Conservation (phyloP, 2,797 vertebrate species). For the Anguilla marmorata region DNA sequence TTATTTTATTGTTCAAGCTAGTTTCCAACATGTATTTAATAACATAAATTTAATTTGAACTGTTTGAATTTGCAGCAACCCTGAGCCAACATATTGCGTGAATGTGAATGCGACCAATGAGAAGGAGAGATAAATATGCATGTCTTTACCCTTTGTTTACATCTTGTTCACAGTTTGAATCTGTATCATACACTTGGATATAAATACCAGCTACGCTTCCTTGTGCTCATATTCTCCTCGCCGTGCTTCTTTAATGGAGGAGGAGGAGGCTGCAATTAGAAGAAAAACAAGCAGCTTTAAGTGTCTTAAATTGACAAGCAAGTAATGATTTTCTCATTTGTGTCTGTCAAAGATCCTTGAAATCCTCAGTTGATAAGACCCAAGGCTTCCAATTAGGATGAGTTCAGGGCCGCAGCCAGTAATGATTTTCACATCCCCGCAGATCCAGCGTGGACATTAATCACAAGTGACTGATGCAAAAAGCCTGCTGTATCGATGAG, state of each 20-base stretch:
- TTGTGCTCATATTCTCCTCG: slow-evolving; percentile 62
- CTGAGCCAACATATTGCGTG: background rate
- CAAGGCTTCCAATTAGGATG: slow-evolving; percentile 99
- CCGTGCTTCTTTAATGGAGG: slow-evolving; percentile 66
- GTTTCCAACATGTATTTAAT: background rate
- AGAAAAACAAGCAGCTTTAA: slow-evolving; percentile 96
- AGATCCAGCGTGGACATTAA: slow-evolving; percentile 92
- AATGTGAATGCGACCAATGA: background rate
- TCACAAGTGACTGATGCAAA: slow-evolving; percentile 99
- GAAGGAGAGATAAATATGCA: slow-evolving; percentile 54
- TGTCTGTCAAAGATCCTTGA: slow-evolving; percentile 98
- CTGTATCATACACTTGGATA: slow-evolving; percentile 74
- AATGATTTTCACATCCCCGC: slow-evolving; percentile 94
- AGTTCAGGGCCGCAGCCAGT: slow-evolving; percentile 86
- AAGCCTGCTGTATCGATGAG: slow-evolving; percentile 91
- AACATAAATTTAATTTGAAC: too few relatives aligned
- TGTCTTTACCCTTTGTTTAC: slow-evolving; percentile 64
- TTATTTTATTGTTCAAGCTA: background rate
- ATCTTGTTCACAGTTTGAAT: slow-evolving; percentile 60
- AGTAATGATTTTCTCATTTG: slow-evolving; percentile 99
- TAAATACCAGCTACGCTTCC: slow-evolving; percentile 46
- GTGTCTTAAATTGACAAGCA: slow-evolving; percentile 99
- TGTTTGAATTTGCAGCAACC: background rate
- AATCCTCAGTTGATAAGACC: slow-evolving; percentile 99
- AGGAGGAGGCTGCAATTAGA: slow-evolving; percentile 92